These are phyloP conservation scores for Sardina pilchardus DNA, from an alignment of 2,113 vertebrate genomes.

Conservation along the genomic window DNA sequence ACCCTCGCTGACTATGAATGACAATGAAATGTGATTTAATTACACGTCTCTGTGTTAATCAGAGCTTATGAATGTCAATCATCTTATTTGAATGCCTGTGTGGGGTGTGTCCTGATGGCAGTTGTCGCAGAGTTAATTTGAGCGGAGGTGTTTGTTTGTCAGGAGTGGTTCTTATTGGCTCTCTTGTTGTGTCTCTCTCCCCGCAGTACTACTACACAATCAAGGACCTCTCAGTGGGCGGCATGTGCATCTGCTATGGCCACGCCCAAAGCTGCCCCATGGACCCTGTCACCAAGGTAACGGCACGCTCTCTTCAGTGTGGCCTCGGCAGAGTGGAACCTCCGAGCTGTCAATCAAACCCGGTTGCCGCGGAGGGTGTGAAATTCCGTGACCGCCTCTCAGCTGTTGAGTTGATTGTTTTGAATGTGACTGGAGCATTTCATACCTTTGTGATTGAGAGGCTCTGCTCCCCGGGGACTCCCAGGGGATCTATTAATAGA, in stretches of 20 bases:
- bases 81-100: background rate
- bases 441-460: slow-evolving; percentile 7
- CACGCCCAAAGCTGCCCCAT: slow-evolving; percentile 91
- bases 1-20: background rate
- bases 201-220: slow-evolving; percentile 92
- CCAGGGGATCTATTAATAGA: background rate
- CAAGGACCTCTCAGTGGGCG: slow-evolving; percentile 93
- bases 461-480: background rate
- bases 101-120: background rate
- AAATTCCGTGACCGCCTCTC: slow-evolving; percentile 21
- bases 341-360: slow-evolving; percentile 37
- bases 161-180: background rate
- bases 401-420: slow-evolving; percentile 20
- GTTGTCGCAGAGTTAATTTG: background rate
- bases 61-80: background rate
- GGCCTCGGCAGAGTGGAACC: slow-evolving; percentile 1
- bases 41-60: background rate
- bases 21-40: background rate
- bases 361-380: slow-evolving; percentile 27
- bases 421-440: slow-evolving; percentile 4
- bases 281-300: slow-evolving; percentile 83
- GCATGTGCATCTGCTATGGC: slow-evolving; percentile 95
- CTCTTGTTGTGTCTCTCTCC: background rate
- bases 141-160: background rate
- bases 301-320: background rate